Percentiles rank a stretch among this genome's conserved stretches.
Conservation (phyloP, 2,113 vertebrate genomes). For the Nansenia antarctica region DNA sequence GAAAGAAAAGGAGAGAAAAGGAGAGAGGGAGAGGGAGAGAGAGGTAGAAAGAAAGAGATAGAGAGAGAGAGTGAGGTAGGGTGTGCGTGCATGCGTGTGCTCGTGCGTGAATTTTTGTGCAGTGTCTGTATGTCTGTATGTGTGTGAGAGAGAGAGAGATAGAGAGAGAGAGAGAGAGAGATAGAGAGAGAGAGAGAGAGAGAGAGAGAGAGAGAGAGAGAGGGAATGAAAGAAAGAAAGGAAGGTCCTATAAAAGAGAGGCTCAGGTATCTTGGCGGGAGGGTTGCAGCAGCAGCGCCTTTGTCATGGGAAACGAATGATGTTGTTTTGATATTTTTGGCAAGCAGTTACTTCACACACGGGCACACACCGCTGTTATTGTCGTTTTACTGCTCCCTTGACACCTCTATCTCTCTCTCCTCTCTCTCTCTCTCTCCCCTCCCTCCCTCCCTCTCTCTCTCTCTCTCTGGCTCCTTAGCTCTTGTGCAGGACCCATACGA, state of each 20-base stretch:
- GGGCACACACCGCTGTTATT: constrained; percentile 62
- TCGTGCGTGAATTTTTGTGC: too few species aligned
- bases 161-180: constrained; percentile 41
- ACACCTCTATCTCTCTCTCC: constrained; percentile 51
- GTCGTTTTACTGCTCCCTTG: constrained; percentile 67
- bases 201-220: neutral
- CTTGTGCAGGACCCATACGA: too few species aligned
- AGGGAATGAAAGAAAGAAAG: constrained; percentile 19
- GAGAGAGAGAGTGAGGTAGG: constrained; percentile 8
- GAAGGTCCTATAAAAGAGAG: too few species aligned
- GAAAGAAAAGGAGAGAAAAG: constrained; percentile 19
- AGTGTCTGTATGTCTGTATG: too few species aligned
- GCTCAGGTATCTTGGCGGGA: constrained; percentile 67
- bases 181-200: constrained; percentile 29
- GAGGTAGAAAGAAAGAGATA: constrained; percentile 15
- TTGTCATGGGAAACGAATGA: constrained; percentile 60
- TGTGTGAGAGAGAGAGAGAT: constrained; percentile 35
- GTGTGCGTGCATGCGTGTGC: too few species aligned
- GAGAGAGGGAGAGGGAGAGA: constrained; percentile 7
- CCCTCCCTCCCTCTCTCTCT: neutral
- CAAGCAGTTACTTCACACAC: constrained; percentile 55
- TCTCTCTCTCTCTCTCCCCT: constrained; percentile 7
- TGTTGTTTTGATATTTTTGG: constrained; percentile 63
- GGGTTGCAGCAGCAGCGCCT: constrained; percentile 56
- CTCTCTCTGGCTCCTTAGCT: neutral